Percentiles rank a stretch among this genome's conserved stretches.
Conservation (phyloP, 2,888 invertebrate species). For the Lasioglossum malachurum region DNA sequence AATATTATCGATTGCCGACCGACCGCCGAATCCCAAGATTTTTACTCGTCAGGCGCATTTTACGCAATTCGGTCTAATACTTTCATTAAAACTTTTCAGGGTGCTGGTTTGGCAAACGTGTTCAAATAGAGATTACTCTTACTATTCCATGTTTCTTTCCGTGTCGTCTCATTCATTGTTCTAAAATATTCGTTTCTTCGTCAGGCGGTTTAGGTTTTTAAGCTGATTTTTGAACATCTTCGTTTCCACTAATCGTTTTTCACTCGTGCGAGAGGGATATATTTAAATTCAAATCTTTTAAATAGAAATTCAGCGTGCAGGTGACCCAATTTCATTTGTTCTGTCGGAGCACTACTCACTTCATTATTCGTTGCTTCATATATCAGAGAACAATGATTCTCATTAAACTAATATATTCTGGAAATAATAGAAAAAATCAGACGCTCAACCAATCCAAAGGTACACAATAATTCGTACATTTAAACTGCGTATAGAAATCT, state of each 20-base stretch:
- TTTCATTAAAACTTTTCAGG: not conserved
- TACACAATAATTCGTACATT: not conserved
- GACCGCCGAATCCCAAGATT: not conserved
- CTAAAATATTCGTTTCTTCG: not conserved
- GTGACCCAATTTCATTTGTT: not conserved
- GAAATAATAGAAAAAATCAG: not conserved
- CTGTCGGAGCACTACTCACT: not conserved
- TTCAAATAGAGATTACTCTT: not conserved
- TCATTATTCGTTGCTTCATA: not conserved
- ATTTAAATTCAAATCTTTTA: not conserved
- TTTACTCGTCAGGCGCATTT: not conserved
- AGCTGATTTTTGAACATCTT: not conserved
- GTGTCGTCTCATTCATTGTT: not conserved
- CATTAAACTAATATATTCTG: not conserved
- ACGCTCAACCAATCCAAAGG: not conserved
- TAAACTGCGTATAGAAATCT: not conserved
- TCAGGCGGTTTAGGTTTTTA: not conserved
- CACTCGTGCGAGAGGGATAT: not conserved
- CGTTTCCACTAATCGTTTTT: not conserved
- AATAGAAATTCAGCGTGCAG: not conserved
- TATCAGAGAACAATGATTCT: not conserved
- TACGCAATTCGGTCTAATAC: not conserved
- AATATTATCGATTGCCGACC: not conserved
- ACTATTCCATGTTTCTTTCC: not conserved
- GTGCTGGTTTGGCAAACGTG: not conserved